phyloP scores from a whole-genome alignment of 2,113 vertebrate genomes.

The Mirza zaza region DNA sequence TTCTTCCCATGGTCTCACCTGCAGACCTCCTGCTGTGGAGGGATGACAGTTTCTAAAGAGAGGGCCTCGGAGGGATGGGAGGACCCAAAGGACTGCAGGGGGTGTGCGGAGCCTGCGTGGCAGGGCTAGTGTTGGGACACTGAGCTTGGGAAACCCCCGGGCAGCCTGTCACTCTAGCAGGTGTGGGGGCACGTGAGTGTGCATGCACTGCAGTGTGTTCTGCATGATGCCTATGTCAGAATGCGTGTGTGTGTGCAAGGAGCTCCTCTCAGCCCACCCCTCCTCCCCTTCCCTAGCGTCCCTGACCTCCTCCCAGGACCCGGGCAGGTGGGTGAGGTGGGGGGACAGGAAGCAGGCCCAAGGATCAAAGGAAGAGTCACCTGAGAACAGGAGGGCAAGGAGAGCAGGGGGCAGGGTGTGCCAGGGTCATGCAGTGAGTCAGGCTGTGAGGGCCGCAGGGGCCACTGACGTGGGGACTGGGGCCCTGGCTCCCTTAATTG shows the following conservation, averaged over 20 bases:
- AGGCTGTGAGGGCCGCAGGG: neutral
- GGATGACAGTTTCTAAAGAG: neutral
- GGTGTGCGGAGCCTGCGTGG: neutral
- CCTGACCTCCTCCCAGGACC: neutral
- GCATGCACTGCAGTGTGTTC: neutral
- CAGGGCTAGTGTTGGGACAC: neutral
- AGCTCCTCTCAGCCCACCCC: neutral
- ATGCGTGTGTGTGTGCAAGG: neutral
- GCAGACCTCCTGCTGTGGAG: neutral
- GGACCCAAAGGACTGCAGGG: neutral
- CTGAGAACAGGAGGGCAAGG: neutral
- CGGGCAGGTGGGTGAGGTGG: neutral
- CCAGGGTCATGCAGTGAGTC: neutral
- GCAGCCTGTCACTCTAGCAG: neutral
- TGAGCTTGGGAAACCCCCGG: neutral
- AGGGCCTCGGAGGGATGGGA: neutral
- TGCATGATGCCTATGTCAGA: neutral
- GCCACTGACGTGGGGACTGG: neutral
- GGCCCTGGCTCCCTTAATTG: neutral
- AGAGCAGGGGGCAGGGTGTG: neutral
- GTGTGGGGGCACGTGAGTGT: neutral
- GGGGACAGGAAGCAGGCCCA: neutral
- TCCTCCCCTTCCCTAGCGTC: neutral
- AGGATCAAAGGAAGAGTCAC: neutral
- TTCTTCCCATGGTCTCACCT: neutral